A percentile compares a stretch with the other conserved stretches of the same genome.
These are phyloP conservation scores for Drosophila formosana DNA, from an alignment of 2,888 invertebrate genomes.

Conservation along the genomic window DNA sequence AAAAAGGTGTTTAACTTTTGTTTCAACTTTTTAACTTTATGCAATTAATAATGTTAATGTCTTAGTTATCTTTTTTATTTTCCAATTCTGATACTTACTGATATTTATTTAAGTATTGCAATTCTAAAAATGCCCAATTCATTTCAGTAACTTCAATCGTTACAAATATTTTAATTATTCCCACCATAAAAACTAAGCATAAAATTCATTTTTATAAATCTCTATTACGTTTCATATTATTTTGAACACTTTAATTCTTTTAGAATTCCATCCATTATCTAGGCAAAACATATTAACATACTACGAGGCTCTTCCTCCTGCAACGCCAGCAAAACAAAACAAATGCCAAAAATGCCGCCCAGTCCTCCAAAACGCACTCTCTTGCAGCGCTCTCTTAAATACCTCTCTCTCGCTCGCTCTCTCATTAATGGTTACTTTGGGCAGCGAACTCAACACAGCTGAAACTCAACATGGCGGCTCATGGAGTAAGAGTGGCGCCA, in stretches of 20 bases:
- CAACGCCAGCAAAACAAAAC: slow-evolving; percentile 13
- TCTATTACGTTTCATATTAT: no score
- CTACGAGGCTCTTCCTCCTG: neutral
- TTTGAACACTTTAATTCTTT: no score
- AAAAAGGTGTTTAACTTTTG: neutral
- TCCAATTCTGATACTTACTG: no score
- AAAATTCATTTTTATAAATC: no score
- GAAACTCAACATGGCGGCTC: slow-evolving; percentile 5
- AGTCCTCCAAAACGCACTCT: neutral
- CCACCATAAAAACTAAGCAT: no score
- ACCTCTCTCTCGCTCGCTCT: neutral
- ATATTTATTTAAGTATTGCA: no score
- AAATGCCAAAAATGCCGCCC: slow-evolving; percentile 14
- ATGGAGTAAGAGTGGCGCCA: slow-evolving; percentile 3
- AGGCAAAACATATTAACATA: neutral
- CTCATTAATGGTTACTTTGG: neutral
- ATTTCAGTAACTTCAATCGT: no score
- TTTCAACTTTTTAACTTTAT: no score
- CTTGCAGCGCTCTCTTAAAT: slow-evolving; percentile 6
- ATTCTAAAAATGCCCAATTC: no score
- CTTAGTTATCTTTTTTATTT: no score
- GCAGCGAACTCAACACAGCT: slow-evolving; percentile 15
- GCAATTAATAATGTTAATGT: no score
- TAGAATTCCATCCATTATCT: neutral
- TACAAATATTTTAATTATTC: no score